A percentile compares a stretch with the other conserved stretches of the same genome.
Evolutionary conservation across 2,888 invertebrate genomes (phyloP).

Genomic region (Cryptocheilus praepositus): DNA sequence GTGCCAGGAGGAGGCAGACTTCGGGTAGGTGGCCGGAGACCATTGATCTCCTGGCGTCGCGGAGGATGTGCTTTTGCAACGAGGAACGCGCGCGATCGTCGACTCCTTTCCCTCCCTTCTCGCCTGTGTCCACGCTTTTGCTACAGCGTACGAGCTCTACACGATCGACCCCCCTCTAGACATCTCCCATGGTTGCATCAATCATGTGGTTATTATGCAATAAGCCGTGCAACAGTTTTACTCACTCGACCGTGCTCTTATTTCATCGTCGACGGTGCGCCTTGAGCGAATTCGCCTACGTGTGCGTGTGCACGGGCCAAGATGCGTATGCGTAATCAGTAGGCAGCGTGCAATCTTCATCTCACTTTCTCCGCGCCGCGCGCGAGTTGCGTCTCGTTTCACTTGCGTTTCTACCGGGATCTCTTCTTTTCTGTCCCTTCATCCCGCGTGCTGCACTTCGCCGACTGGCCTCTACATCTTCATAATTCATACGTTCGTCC

Average conservation of each 20-base stretch:
- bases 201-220: slow-evolving; percentile 57
- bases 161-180: not conserved
- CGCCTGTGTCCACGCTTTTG: not conserved
- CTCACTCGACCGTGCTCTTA: slow-evolving; percentile 41
- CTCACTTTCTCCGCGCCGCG: slow-evolving; percentile 4
- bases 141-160: not conserved
- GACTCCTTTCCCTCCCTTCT: not conserved
- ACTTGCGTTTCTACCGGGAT: slow-evolving; percentile 11
- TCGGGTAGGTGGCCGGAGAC: slow-evolving; percentile 19
- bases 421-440: slow-evolving; percentile 21
- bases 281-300: slow-evolving; percentile 24
- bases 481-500: slow-evolving; percentile 60
- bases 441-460: slow-evolving; percentile 19
- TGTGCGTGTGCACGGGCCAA: not conserved
- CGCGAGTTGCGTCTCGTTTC: not conserved
- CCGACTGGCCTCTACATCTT: slow-evolving; percentile 51
- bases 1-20: slow-evolving; percentile 14
- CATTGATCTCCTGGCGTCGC: slow-evolving; percentile 15
- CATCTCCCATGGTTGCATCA: slow-evolving; percentile 42
- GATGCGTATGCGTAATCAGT: too few relatives aligned
- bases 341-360: not conserved
- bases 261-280: slow-evolving; percentile 20
- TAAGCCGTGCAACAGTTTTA: slow-evolving; percentile 49
- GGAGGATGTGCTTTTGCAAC: slow-evolving; percentile 42
- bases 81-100: slow-evolving; percentile 16